Evolutionary conservation across 2,113 vertebrate genomes (phyloP), one percentile per base, ranked within the genome.

Genomic region (Neoarius graeffei): DNA sequence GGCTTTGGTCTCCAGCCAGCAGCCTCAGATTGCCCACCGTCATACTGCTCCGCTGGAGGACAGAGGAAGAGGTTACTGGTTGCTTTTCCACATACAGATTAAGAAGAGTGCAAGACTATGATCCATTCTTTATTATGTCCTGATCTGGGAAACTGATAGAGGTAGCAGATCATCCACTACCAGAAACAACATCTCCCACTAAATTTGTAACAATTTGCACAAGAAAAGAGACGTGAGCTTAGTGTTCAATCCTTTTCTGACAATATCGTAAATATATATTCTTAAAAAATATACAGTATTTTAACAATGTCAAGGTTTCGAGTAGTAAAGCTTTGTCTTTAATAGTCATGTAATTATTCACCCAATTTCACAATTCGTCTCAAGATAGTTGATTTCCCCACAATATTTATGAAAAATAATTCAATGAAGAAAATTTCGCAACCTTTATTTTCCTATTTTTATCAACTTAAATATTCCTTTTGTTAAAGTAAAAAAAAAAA

Each of bases 1-100:
- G 92, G 94, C 94, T 93, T 92, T 90, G 82, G 91, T 89, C 48
- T 87, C 79, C 91, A 91, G 84, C 60, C 86, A 83, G 86, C 91
- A 90, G 90, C 92, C 87, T 86, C 86, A 79, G 88, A 74, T 86
- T 52, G 80, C 86, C 89, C 84, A 88, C 91, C 89, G 86, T 92
- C 86, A 92, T 93, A 81, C 87, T 82, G 87, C 88, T 91, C 85
- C 88, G 92, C 69, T 83, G 89, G 91, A 90, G 85, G 91, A 88
- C 90, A 86, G 4, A 92, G 91, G 90, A 92, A 88, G 89, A 74
- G 67, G 77, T 81, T 81, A 81, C 77, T 69, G 54, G 48, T 69
- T 42, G 56, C 56, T 82, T 82, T 81, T 73, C 66, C 42, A 73
- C 80, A 87, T 60, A 71, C 52, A 73, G 27, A 82, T 87, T 82